Evolutionary conservation across 2,113 vertebrate species (phyloP).

Genomic region (Xenopus borealis): DNA sequence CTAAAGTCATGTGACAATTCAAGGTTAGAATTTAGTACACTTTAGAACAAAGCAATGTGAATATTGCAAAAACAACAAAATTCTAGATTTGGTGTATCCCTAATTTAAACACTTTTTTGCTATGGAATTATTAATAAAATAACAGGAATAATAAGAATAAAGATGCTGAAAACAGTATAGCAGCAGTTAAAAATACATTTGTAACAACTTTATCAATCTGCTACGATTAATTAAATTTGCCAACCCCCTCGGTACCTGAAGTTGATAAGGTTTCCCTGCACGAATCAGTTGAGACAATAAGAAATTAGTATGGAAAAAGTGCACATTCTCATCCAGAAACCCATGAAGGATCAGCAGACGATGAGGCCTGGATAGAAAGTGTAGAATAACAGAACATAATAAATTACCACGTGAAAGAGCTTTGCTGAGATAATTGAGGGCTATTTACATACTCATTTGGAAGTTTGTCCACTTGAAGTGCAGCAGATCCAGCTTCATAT

Average conservation of each 20-base stretch:
- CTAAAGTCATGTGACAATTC: no score
- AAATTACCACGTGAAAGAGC: not conserved
- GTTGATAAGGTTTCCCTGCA: slow-evolving; percentile 95
- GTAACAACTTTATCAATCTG: no score
- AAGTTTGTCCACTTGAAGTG: slow-evolving; percentile 92
- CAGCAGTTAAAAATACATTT: no score
- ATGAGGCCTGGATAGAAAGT: slow-evolving; percentile 76
- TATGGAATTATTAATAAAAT: no score
- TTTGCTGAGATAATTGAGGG: not conserved
- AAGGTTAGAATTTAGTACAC: no score
- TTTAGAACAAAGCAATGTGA: no score
- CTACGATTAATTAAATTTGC: no score
- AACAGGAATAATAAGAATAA: no score
- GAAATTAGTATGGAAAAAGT: slow-evolving; percentile 99
- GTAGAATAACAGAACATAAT: not conserved
- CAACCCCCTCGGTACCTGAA: slow-evolving; percentile 72
- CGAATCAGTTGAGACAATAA: slow-evolving; percentile 96
- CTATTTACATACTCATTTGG: slow-evolving; percentile 85
- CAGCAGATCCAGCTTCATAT: slow-evolving; percentile 93
- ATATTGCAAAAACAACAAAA: no score
- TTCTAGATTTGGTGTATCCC: no score
- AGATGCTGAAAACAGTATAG: no score
- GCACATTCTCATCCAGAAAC: slow-evolving; percentile 97
- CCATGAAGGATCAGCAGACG: slow-evolving; percentile 95
- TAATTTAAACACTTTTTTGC: no score